These are phyloP conservation scores for Drosophila serrata DNA, from an alignment of 1,140 invertebrate species.

Conservation along the genomic window DNA sequence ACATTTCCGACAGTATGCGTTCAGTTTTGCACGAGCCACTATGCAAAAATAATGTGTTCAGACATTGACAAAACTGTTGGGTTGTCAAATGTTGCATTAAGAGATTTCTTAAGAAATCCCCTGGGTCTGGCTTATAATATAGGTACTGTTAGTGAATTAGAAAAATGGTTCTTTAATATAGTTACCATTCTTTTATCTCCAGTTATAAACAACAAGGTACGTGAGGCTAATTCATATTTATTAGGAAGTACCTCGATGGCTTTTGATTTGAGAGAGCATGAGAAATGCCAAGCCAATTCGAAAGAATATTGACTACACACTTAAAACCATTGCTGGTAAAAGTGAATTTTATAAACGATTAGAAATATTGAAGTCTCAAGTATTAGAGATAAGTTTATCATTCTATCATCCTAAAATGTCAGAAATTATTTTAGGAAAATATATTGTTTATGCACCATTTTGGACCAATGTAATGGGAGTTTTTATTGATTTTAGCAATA, in stretches of 20 bases:
- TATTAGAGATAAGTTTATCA: no score
- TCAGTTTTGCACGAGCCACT: no score
- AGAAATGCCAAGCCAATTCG: background rate
- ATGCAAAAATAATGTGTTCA: background rate
- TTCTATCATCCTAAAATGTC: background rate
- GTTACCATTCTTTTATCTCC: background rate
- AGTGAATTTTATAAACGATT: no score
- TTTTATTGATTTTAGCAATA: conserved; percentile 16
- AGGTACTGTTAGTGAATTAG: background rate
- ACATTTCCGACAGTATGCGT: no score
- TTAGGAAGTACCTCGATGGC: background rate
- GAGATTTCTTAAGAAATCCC: conserved; percentile 4
- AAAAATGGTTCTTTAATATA: conserved; percentile 2
- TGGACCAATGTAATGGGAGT: conserved; percentile 10
- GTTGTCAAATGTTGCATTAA: no score
- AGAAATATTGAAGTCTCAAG: no score
- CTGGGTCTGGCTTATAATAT: conserved; percentile 7
- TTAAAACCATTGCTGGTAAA: no score
- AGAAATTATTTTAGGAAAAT: conserved; percentile 13
- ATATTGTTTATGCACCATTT: conserved; percentile 10
- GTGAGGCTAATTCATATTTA: no score
- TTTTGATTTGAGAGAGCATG: background rate
- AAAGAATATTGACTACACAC: no score
- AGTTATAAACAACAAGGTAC: background rate
- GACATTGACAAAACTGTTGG: background rate